phyloP scores from a whole-genome alignment of 2,113 vertebrate genomes.

The Motacilla tschutschensis region DNA sequence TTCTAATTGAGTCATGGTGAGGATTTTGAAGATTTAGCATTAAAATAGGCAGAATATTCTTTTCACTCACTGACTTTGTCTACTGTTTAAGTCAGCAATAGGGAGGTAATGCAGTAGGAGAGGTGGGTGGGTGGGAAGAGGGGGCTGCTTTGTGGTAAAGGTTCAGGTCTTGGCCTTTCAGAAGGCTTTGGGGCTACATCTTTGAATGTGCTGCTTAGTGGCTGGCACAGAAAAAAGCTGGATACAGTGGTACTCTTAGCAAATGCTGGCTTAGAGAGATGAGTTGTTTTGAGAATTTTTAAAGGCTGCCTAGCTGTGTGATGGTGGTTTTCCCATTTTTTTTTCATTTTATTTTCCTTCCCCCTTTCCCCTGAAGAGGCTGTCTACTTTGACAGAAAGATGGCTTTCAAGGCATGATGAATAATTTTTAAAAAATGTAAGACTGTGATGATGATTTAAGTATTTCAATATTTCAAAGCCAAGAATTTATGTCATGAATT shows the following conservation, averaged over 20 bases:
- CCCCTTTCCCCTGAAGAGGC: background rate
- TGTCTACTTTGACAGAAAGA: constrained; percentile 1
- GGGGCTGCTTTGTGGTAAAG: background rate
- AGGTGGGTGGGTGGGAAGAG: background rate
- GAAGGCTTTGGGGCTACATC: background rate
- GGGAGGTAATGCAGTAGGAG: background rate
- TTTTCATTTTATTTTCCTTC: background rate
- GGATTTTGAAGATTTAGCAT: background rate
- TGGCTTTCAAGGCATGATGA: background rate
- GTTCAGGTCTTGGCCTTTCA: background rate
- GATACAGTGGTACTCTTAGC: background rate
- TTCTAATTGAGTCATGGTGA: background rate
- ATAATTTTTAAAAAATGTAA: background rate
- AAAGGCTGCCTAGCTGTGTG: background rate
- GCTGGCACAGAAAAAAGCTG: background rate
- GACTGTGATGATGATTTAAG: background rate
- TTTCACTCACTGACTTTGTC: constrained; percentile 25
- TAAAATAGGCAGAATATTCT: constrained; percentile 6
- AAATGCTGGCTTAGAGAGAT: background rate
- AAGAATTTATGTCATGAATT: background rate
- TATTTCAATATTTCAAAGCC: constrained; percentile 5
- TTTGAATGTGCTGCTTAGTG: background rate
- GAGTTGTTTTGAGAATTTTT: constrained; percentile 6
- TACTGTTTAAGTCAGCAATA: background rate
- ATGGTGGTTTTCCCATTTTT: background rate